Percentiles rank a stretch among this genome's conserved stretches.
phyloP scores from a whole-genome alignment of 2,888 invertebrate genomes.

The Conomelus anceps region DNA sequence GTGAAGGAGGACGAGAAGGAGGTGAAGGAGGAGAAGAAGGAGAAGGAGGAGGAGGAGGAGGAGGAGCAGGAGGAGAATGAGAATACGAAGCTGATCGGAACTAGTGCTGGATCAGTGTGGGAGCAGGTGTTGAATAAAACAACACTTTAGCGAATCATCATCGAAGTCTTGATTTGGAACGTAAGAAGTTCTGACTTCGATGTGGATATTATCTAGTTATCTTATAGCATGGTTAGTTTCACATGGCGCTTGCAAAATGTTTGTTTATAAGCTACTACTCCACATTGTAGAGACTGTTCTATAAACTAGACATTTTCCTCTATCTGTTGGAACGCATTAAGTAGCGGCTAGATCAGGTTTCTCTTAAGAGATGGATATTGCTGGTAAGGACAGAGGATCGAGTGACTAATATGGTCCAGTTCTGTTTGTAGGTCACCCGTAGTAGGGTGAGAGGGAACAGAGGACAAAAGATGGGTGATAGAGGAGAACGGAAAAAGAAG shows the following conservation, averaged over 20 bases:
- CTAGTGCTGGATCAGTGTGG: background rate
- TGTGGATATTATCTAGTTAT: background rate
- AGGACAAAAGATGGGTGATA: too few species aligned
- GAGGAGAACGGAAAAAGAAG: background rate
- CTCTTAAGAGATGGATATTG: background rate
- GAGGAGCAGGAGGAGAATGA: background rate
- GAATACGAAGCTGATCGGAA: background rate
- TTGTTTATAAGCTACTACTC: too few species aligned
- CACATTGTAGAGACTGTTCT: too few species aligned
- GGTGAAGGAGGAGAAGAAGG: background rate
- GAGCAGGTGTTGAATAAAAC: background rate
- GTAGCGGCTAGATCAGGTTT: background rate
- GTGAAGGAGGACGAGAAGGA: background rate
- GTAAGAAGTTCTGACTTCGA: background rate
- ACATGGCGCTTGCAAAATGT: too few species aligned
- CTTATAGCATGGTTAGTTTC: too few species aligned
- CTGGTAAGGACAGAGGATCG: background rate
- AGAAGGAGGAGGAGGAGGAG: background rate
- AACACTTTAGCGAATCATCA: background rate
- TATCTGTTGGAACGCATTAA: too few species aligned
- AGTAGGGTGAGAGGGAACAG: too few species aligned
- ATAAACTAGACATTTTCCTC: too few species aligned
- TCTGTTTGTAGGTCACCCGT: background rate
- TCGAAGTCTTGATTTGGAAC: background rate
- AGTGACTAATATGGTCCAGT: background rate